Evolutionary conservation across 2,113 vertebrate genomes (phyloP).

Genomic region (Anhinga anhinga): DNA sequence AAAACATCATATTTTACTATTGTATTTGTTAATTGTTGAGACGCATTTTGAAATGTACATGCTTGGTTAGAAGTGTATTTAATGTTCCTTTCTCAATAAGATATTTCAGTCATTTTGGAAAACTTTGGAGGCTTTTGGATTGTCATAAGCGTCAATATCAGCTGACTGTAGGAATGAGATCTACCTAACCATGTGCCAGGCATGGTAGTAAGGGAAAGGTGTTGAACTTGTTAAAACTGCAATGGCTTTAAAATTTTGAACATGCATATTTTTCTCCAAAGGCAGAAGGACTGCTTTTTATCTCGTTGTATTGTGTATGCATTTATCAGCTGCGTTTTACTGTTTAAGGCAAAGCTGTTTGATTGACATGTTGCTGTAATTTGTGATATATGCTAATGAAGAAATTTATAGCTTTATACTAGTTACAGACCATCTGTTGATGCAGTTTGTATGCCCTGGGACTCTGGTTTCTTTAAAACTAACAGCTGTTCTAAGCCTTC

Average conservation of each 20-base stretch:
- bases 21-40: background rate
- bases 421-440: slow-evolving; percentile 45
- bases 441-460: slow-evolving; percentile 29
- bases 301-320: background rate
- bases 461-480: slow-evolving; percentile 24
- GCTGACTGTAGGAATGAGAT: background rate
- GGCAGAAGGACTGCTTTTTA: background rate
- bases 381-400: slow-evolving; percentile 51
- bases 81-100: background rate
- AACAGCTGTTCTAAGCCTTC: slow-evolving; percentile 30
- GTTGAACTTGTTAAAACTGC: background rate
- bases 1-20: background rate
- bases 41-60: background rate
- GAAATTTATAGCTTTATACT: slow-evolving; percentile 43
- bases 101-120: background rate
- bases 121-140: background rate
- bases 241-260: background rate
- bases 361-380: slow-evolving; percentile 39
- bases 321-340: background rate
- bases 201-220: background rate
- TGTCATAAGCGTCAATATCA: background rate
- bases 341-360: background rate
- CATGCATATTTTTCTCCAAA: background rate
- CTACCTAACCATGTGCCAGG: background rate
- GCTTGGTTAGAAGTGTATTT: background rate